Conservation (phyloP, 2,113 vertebrate species). For the Entosphenus tridentatus region DNA sequence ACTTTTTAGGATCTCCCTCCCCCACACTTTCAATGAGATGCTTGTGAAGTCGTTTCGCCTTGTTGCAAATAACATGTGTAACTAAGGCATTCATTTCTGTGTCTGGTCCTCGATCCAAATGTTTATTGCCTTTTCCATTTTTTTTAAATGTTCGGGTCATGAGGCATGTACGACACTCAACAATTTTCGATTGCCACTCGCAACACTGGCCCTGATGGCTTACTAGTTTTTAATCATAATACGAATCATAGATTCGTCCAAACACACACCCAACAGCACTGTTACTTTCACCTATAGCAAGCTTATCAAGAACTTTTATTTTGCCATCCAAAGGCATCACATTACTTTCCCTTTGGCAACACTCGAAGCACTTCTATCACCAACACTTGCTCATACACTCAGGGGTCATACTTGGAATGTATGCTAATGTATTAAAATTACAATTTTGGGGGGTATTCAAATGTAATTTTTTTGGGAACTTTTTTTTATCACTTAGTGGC, state of each 20-base stretch:
- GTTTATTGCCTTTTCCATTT: neutral
- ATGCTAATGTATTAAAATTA: too few species aligned
- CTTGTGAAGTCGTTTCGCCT: neutral
- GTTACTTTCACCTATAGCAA: too few species aligned
- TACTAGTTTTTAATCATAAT: neutral
- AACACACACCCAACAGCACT: neutral
- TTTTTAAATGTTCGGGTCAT: neutral
- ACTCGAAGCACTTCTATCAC: too few species aligned
- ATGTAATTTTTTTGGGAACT: too few species aligned
- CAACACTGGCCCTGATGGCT: neutral
- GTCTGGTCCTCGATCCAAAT: constrained; percentile 1
- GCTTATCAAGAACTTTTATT: too few species aligned
- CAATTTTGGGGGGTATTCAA: too few species aligned
- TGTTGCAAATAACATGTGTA: neutral
- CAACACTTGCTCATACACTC: too few species aligned
- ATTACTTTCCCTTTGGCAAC: too few species aligned
- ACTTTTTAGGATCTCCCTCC: neutral
- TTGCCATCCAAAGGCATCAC: too few species aligned
- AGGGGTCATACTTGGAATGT: too few species aligned
- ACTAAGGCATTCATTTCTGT: neutral
- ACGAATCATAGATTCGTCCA: neutral
- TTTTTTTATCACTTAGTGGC: too few species aligned
- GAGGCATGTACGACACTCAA: neutral
- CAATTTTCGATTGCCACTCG: neutral
- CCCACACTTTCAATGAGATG: neutral